Base-by-base conservation (phyloP, 2,888 invertebrate genomes). In the Blera fallax region DNA sequence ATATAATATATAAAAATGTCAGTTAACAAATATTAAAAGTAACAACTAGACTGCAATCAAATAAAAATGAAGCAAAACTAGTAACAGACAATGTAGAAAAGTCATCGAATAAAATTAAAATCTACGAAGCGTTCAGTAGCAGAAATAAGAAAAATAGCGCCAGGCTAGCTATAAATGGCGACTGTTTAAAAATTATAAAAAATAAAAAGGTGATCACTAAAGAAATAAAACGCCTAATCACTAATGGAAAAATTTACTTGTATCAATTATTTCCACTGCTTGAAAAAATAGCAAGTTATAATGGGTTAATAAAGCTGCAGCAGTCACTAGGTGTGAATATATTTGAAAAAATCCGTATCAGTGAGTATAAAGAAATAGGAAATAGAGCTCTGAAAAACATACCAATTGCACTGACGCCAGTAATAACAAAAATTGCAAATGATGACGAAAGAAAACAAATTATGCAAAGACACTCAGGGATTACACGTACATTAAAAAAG, bases 1-100 rank as follows among this genome's bases (percentile, higher is more conserved):
- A 88, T 88, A 2, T 69, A 80, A 48, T 58, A 83, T 58, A 87
- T 69, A 73, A 87, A 87, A 18, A 87, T 88, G 8, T 50, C n/a
- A 88, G 10, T 2, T 1, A 34, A 34, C 10, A 34, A 34, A 34
- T 10, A 8, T 34, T 34, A 24, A 24, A 24, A 24, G 24, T 3
- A 24, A 24, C 4, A 24, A 24, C 24, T 24, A 24, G 24, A 34
- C 34, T n/a, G n/a, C n/a, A n/a, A n/a, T n/a, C n/a, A n/a, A n/a
- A n/a, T n/a, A n/a, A n/a, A n/a, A n/a, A n/a, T n/a, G n/a, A n/a
- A n/a, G n/a, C n/a, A n/a, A n/a, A n/a, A n/a, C n/a, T n/a, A n/a
- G n/a, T n/a, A 34, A 34, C 34, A 8, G 8, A 34, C 8, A 8
- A 34, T 11, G 11, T 3, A 10, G 34, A 34, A 34, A 34, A 34